Evolutionary conservation across 2,113 vertebrate species (phyloP), one percentile per base, ranked within the genome.

Genomic region (Lophotis ruficrista): DNA sequence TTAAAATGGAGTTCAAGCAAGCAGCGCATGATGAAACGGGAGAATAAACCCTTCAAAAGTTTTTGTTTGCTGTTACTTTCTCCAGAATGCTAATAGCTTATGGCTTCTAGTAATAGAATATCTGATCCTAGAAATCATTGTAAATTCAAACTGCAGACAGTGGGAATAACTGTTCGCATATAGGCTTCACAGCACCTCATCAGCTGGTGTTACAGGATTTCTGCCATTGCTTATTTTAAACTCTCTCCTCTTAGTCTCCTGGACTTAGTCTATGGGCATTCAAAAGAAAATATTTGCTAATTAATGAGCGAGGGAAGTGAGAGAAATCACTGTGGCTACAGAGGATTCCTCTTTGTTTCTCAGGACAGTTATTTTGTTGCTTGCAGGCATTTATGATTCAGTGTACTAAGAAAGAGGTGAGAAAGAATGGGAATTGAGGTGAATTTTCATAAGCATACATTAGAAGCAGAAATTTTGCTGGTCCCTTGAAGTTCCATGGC

Each of bases 21-120:
- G 5, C 35, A 31, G 12, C 4, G 3, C 9, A n/a, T 1, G 1
- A 77, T 71, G 53, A 62, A 90, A 58, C 0, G 3, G n/a, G 31
- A 88, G 23, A 75, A 56, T 51, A 89, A 86, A 70, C 4, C 5
- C 23, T 47, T 83, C 4, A 2, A 25, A 86, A 83, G 12, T 3
- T 83, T 79, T 64, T 91, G 30, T 84, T 94, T 70, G 33, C 27
- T 73, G 2, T 61, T 54, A 11, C 38, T 89, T 85, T 75, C 45
- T 92, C 78, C 35, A 33, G 31, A 81, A 82, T 81, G 65, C 11
- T 64, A 31, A 70, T 56, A 51, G 5, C 25, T 91, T 65, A 35
- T 85, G n/a, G 6, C 9, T 82, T 85, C 22, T 79, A n/a, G n/a
- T 85, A 65, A 41, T 37, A 72, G 53, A 33, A 65, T 5, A 8